Percentiles rank a stretch among this genome's conserved stretches.
Conservation (phyloP, 1,140 invertebrate genomes). For the Ceratitis capitata region DNA sequence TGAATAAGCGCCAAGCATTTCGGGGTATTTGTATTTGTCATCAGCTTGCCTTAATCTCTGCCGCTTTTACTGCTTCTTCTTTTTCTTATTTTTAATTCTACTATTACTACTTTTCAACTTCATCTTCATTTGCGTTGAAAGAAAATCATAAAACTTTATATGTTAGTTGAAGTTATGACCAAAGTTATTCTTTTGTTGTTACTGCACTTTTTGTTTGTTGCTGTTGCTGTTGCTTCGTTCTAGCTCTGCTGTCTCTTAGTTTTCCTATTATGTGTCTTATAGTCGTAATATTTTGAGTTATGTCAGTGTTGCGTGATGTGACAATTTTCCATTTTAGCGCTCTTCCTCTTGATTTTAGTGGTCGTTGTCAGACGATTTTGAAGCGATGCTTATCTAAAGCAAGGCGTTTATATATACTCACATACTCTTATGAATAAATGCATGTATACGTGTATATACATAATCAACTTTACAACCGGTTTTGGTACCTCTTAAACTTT, state of each 20-base stretch:
- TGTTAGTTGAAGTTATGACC: neutral
- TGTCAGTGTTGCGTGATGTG: neutral
- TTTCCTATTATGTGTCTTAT: neutral
- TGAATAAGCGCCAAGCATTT: neutral
- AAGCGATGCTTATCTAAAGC: neutral
- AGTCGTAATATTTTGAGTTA: constrained; percentile 11
- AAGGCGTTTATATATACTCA: too few relatives aligned
- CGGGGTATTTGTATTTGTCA: neutral
- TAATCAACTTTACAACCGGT: neutral
- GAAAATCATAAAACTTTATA: neutral
- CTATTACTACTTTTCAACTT: neutral
- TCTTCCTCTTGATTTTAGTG: neutral
- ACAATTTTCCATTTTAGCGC: neutral
- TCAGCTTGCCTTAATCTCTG: neutral
- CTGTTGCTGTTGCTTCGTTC: neutral
- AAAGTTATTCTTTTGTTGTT: neutral
- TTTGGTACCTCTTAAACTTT: neutral
- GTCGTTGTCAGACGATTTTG: neutral
- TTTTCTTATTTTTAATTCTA: neutral
- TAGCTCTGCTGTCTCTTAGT: neutral
- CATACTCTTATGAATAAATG: too few relatives aligned
- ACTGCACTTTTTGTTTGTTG: neutral
- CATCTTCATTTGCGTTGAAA: neutral
- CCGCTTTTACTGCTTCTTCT: neutral
- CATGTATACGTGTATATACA: too few relatives aligned